Base-by-base conservation (phyloP, 2,113 vertebrate species). In the Clarias macrocephalus region DNA sequence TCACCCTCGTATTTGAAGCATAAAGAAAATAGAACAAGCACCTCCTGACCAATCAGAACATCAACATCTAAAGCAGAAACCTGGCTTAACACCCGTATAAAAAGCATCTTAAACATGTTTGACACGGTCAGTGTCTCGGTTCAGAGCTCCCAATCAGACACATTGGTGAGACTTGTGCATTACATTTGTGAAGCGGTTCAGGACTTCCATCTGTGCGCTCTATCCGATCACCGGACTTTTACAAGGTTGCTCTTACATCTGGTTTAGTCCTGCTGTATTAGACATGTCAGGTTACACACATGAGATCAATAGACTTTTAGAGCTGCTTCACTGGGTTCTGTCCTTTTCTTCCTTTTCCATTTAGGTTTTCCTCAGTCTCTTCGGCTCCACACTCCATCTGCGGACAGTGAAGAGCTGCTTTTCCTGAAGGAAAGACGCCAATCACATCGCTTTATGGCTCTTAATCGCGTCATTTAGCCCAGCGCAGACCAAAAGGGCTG, bases 401-500 rank as follows among this genome's bases (percentile, higher is more conserved):
- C 6, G 28, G 77, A 77, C 28, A 25, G 56, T 57, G 66, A 23
- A 11, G 25, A 57, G 33, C 81, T 66, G 42, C 33, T 60, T 42
- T 72, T 59, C 65, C 28, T 60, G 52, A 70, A 79, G 76, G 28
- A 37, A n/a, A 66, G 76, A 86, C 79, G 60, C 65, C 72, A 86
- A 86, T 86, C 62, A 52, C 33, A 80, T 56, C 7, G 48, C 23
- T 57, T 82, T 73, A 48, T 59, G 54, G 79, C n/a, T 73, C 68
- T 60, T 23, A 73, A 73, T 33, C 68, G 5, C 42, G 52, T 86
- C 70, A 68, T 80, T 86, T 82, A 30, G 79, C 70, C 88, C 89
- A 73, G 88, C 57, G 42, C 86, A n/a, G 84, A 84, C 87, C 87
- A 90, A 9, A 79, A 80, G 88, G 86, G 88, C 91, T 87, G 86